Conservation (phyloP, 2,797 vertebrate species). For the Hozukius guyotensis region DNA sequence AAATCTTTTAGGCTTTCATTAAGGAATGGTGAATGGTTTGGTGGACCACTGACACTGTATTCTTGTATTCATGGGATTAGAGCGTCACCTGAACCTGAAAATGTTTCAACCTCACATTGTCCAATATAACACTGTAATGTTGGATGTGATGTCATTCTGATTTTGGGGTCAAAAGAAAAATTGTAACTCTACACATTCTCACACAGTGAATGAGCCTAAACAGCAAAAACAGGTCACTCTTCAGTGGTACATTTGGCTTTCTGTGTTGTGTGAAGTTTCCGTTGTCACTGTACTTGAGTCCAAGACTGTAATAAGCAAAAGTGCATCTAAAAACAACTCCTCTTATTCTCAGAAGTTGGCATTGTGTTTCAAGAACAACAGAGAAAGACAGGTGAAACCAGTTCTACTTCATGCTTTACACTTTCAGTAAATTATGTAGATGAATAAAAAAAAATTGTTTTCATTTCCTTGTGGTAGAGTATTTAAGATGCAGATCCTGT, state of each 20-base stretch:
- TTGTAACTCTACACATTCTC: too few species aligned
- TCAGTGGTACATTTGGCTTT: too few species aligned
- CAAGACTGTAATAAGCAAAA: not conserved
- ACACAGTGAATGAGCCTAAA: too few species aligned
- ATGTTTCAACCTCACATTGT: too few species aligned
- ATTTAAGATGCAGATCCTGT: not conserved
- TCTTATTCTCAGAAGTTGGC: not conserved
- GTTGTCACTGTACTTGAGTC: not conserved
- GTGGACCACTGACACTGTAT: not conserved
- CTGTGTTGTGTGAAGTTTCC: too few species aligned
- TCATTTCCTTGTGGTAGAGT: not conserved
- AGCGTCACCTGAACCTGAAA: not conserved
- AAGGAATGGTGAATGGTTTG: not conserved
- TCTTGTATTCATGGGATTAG: not conserved
- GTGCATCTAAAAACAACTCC: not conserved
- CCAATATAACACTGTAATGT: too few species aligned
- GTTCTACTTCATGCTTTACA: not conserved
- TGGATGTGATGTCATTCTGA: too few species aligned
- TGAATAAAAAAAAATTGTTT: fast-evolving
- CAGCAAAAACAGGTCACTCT: too few species aligned
- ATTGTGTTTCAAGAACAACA: not conserved
- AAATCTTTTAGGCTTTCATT: not conserved
- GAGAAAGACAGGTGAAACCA: not conserved
- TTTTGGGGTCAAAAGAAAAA: too few species aligned
- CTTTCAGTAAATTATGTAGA: not conserved